Evolutionary conservation across 2,888 invertebrate genomes (phyloP).

Genomic region (Lasioglossum figueresi): DNA sequence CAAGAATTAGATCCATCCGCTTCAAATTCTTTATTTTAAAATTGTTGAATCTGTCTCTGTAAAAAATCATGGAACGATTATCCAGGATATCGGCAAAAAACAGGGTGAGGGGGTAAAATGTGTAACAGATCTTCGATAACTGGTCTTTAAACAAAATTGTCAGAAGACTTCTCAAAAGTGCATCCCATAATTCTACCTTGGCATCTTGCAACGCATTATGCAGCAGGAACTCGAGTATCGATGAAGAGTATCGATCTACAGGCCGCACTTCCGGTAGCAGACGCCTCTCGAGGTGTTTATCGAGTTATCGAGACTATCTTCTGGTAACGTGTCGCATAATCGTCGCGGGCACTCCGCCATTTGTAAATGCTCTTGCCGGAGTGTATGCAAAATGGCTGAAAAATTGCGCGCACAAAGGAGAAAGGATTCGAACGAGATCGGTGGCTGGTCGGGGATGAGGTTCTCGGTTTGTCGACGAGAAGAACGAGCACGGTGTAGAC

Average conservation of each 20-base stretch:
- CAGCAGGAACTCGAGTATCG: not conserved
- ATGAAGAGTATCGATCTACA: conserved; percentile 3
- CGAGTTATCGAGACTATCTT: not conserved
- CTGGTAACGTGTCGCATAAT: conserved; percentile 1
- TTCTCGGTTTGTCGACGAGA: conserved; percentile 9
- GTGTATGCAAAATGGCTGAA: conserved; percentile 47
- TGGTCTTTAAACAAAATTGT: not conserved
- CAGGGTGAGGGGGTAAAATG: not conserved
- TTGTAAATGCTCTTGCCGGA: conserved; percentile 9
- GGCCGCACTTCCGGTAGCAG: not conserved
- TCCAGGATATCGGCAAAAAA: no score
- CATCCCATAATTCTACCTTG: not conserved
- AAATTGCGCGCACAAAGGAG: conserved; percentile 48
- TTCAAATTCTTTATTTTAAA: not conserved
- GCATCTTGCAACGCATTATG: not conserved
- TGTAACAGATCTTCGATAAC: not conserved
- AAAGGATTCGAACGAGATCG: conserved; percentile 31
- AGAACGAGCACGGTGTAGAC: conserved; percentile 11
- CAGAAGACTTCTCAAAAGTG: not conserved
- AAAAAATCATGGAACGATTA: not conserved
- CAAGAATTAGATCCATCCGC: no score
- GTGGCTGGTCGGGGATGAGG: not conserved
- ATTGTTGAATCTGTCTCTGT: not conserved
- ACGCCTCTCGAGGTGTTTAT: conserved; percentile 7
- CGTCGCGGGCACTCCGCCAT: conserved; percentile 2